A percentile compares a stretch with the other conserved stretches of the same genome.
These are phyloP conservation scores for Parazoanthus swiftii DNA, from an alignment of 92 coral and sea anemone genomes.

Conservation along the genomic window DNA sequence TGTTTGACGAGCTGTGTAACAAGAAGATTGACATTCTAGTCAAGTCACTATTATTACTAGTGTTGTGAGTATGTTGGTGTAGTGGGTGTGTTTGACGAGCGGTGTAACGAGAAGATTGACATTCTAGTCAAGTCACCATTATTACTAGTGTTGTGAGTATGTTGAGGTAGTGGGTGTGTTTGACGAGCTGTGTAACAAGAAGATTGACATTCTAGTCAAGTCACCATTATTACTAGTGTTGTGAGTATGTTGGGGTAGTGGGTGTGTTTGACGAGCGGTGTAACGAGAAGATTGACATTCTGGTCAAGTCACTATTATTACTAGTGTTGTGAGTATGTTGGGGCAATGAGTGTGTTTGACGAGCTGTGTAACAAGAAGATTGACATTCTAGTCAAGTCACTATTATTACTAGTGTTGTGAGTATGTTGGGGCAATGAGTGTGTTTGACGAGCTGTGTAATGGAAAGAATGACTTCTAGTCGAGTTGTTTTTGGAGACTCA, in stretches of 20 bases:
- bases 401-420: slow-evolving; percentile 39
- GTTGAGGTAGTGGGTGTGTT: slow-evolving; percentile 80
- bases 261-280: slow-evolving; percentile 11
- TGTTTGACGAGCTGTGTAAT: slow-evolving; percentile 76
- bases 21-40: not conserved
- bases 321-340: slow-evolving; percentile 65
- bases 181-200: slow-evolving; percentile 12
- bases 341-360: slow-evolving; percentile 90
- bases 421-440: slow-evolving; percentile 87
- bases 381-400: not conserved
- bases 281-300: not conserved
- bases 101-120: slow-evolving; percentile 9
- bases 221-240: not conserved
- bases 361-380: slow-evolving; percentile 48
- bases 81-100: slow-evolving; percentile 45
- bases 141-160: slow-evolving; percentile 53
- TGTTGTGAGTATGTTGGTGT: slow-evolving; percentile 81
- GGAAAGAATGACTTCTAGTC: not conserved
- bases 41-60: not conserved
- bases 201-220: not conserved
- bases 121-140: not conserved
- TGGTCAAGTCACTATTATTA: not conserved
- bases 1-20: not conserved
- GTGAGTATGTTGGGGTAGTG: slow-evolving; percentile 93
- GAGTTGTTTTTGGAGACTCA: not conserved